Base-by-base conservation (phyloP, 2,113 vertebrate species). In the Setophaga petechia region DNA sequence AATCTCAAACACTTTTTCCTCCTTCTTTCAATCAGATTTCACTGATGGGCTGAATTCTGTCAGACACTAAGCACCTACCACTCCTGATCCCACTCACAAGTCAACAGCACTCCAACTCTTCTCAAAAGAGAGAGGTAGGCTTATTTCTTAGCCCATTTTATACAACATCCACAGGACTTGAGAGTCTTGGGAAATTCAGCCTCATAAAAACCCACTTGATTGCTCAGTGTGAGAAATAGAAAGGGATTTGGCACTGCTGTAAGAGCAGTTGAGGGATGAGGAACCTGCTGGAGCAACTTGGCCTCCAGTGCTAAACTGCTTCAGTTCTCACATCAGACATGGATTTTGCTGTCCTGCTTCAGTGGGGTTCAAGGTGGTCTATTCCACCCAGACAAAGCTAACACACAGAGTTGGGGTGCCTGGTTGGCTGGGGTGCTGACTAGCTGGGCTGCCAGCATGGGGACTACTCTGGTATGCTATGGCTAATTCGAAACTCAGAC, bases 401-500 rank as follows among this genome's bases (percentile, higher is more conserved):
- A 65, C 15, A 7, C 24, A 57, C 28, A 61, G 33, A 69, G 16
- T 4, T 3, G 11, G 61, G 15, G 27, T 55, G 51, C 8, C 15
- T 55, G 39, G 9, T 20, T 11, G 3, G 14, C 19, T 46, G 37
- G 18, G 4, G 21, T 71, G 67, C 22, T 65, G n/a, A 55, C 16
- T 12, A 59, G 24, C n/a, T 79, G 33, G 22, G 18, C 44, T 84
- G 25, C 25, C 58, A 87, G 46, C 30, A 55, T 6, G 27, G 9
- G 4, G 4, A 2, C 1, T 41, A n/a, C 2, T 17, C 41, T 10
- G 2, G 47, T 37, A 47, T 27, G 3, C 20, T 43, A 8, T 13
- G 28, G 47, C 16, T 58, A 24, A 41, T 63, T 54, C 0, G 0
- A 57, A 78, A 13, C 23, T 57, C 35, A 68, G 33, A 39, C 18